phyloP scores from a whole-genome alignment of 1,140 invertebrate genomes.

The Grapholita molesta region DNA sequence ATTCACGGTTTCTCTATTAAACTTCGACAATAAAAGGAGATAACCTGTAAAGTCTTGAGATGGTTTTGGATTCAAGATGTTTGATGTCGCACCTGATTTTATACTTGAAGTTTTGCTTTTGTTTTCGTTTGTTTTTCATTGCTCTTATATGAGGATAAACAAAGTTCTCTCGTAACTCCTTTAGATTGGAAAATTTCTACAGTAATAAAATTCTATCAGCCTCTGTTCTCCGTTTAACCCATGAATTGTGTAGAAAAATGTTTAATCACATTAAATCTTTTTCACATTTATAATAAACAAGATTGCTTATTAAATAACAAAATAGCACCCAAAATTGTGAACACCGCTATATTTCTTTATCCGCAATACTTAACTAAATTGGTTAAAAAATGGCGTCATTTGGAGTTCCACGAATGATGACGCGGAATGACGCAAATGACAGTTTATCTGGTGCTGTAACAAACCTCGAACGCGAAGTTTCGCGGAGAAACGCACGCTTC shows the following conservation, averaged over 20 bases:
- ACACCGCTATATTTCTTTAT: background rate
- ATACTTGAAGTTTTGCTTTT: background rate
- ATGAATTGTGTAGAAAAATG: too few species aligned
- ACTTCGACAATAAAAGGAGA: constrained; percentile 12
- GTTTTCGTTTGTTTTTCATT: background rate
- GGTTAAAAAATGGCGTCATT: background rate
- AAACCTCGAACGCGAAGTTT: constrained; percentile 14
- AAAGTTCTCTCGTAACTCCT: too few species aligned
- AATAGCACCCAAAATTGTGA: background rate
- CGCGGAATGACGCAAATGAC: constrained; percentile 3
- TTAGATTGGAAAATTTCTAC: too few species aligned
- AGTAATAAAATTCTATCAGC: too few species aligned
- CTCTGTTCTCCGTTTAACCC: too few species aligned
- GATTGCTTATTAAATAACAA: too few species aligned
- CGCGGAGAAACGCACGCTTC: constrained; percentile 12
- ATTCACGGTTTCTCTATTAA: constrained; percentile 17
- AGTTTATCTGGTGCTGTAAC: constrained; percentile 16
- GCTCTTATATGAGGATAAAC: too few species aligned
- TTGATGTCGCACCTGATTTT: background rate
- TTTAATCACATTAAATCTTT: too few species aligned
- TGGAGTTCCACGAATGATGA: background rate
- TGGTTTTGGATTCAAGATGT: constrained; percentile 1
- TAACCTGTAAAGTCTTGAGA: constrained; percentile 11
- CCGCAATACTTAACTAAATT: background rate
- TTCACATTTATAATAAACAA: too few species aligned